Conservation (phyloP, 2,797 vertebrate species). For the Urophycis tenuis region DNA sequence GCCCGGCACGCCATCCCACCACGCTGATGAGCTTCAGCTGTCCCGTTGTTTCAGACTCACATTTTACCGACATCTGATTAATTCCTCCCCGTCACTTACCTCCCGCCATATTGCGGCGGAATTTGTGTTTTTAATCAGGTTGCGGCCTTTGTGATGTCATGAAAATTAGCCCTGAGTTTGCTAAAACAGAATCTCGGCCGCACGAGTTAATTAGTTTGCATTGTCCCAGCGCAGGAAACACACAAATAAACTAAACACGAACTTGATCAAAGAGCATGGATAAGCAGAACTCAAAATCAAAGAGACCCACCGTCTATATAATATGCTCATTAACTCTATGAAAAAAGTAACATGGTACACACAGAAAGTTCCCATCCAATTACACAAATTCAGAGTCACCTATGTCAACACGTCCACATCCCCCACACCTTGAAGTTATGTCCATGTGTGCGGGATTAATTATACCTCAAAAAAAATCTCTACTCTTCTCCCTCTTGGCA, state of each 20-base stretch:
- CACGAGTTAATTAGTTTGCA: conserved; percentile 4
- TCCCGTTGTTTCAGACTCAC: background rate
- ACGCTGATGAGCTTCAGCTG: background rate
- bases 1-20: background rate
- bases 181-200: background rate
- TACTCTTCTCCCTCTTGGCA: too few relatives aligned
- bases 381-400: background rate
- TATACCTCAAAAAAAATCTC: background rate
- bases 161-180: background rate
- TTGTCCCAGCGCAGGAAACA: conserved; percentile 5
- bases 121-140: background rate
- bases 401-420: background rate
- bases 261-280: conserved; percentile 1
- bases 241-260: background rate
- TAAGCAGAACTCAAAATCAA: conserved; percentile 2
- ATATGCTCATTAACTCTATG: background rate
- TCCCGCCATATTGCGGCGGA: background rate
- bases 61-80: background rate
- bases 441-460: conserved; percentile 1
- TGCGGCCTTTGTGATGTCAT: background rate
- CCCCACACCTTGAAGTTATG: background rate
- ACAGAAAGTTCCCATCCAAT: background rate
- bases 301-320: background rate
- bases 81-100: background rate
- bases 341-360: background rate